Evolutionary conservation across 2,797 vertebrate genomes (phyloP).

Genomic region (Notolabrus celidotus): DNA sequence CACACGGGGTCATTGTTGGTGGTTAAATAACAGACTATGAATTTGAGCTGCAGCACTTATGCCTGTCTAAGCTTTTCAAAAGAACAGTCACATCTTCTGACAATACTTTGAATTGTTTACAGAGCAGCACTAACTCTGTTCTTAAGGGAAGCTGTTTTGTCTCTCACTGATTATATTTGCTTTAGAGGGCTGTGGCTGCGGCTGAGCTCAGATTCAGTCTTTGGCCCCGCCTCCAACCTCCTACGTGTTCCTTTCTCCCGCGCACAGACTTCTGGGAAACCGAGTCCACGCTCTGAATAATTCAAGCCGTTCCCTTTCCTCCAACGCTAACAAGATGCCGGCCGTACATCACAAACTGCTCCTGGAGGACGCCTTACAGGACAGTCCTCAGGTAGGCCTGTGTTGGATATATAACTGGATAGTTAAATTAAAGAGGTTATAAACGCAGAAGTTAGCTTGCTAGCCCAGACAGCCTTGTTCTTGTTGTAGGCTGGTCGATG

Average conservation of each 20-base stretch:
- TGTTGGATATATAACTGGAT: no score
- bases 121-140: no score
- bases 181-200: not conserved
- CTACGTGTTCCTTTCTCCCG: slow-evolving; percentile 61
- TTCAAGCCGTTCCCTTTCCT: slow-evolving; percentile 70
- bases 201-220: slow-evolving; percentile 7
- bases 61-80: no score
- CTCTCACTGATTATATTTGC: not conserved
- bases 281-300: slow-evolving; percentile 75
- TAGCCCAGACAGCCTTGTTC: slow-evolving; percentile 38
- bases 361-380: slow-evolving; percentile 94
- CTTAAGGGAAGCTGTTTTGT: no score
- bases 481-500: slow-evolving; percentile 60
- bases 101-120: no score
- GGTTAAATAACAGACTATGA: slow-evolving; percentile 46
- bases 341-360: slow-evolving; percentile 94
- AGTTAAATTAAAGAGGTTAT: not conserved
- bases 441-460: slow-evolving; percentile 38
- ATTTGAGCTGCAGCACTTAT: no score
- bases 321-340: slow-evolving; percentile 89
- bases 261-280: slow-evolving; percentile 79
- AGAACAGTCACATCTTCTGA: no score
- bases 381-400: slow-evolving; percentile 95
- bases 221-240: slow-evolving; percentile 51
- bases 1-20: slow-evolving; percentile 60